Conservation (phyloP, 2,797 vertebrate species). For the Cottoperca gobio region DNA sequence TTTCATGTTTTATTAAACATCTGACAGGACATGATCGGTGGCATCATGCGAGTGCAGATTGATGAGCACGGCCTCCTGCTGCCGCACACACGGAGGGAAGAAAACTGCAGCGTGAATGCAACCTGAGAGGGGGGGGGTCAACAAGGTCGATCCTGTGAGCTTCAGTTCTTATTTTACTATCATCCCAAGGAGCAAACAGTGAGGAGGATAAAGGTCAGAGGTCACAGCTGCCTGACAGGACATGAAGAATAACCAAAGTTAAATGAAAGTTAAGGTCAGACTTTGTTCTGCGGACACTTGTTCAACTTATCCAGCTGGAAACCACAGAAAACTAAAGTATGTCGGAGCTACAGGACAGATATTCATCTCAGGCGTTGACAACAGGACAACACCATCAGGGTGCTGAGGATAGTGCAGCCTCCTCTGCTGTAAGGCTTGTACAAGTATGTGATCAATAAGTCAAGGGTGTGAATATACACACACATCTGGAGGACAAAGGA, state of each 20-base stretch:
- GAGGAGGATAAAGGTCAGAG: not conserved
- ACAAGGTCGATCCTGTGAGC: not conserved
- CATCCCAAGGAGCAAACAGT: not conserved
- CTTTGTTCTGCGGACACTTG: constrained; percentile 1
- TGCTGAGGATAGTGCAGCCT: no score
- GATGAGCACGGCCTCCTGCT: not conserved
- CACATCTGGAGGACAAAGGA: no score
- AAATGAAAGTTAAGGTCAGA: not conserved
- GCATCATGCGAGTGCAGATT: constrained; percentile 6
- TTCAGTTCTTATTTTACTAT: not conserved
- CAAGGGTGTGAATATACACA: no score
- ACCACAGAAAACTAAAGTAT: no score
- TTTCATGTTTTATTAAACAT: constrained; percentile 36
- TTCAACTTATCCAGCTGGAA: constrained; percentile 21
- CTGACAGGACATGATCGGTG: not conserved
- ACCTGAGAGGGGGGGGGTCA: not conserved
- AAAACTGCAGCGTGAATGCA: not conserved
- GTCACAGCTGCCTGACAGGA: not conserved
- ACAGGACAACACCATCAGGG: no score
- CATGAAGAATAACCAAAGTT: not conserved
- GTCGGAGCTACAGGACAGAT: no score
- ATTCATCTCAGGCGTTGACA: no score
- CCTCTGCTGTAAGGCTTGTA: no score
- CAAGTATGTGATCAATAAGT: no score
- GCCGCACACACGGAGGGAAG: not conserved